Base-by-base conservation (phyloP, 2,888 invertebrate species). In the Carterocephalus palaemon region DNA sequence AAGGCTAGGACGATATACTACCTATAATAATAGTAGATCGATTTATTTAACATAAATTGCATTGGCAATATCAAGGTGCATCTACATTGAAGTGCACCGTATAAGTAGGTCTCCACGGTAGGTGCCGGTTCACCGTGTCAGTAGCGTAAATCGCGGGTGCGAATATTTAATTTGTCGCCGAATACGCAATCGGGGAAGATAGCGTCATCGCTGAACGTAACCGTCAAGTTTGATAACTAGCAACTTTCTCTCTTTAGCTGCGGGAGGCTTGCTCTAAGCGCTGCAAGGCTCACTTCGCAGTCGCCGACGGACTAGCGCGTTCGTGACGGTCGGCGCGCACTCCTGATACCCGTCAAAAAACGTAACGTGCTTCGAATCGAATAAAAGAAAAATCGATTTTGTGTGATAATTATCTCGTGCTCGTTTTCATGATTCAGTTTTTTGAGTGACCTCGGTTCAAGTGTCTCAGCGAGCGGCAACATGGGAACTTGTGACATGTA, bases 151-250 rank as follows among this genome's bases (percentile, higher is more conserved):
- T 64, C 62, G 65, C 60, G 61, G 68, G 69, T 65, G 70, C 70
- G 69, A 73, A 78, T 78, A 75, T 75, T 71, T 61, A 73, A 73
- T 82, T 81, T 81, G 84, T 83, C 85, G 79, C 74, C 75, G 80
- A 69, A 78, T 75, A 82, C 85, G 84, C 83, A 85, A 85, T 73
- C 76, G 74, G 61, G 67, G 75, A 75, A 71, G 78, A 73, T 67
- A 72, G 75, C 84, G 84, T 85, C 84, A 84, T 82, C 82, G 66
- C 61, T 57, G 60, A 76, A 84, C 83, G 85, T 85, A 85, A 85
- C 83, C 77, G 73, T 78, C 65, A 67, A 72, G 81, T 83, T 81
- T 81, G 79, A 81, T 82, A 83, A 83, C 83, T 80, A 62, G 69
- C 64, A 77, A 84, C 84, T 85, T 85, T 84, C 84, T 84, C 83